These are phyloP conservation scores for Hyperoplus immaculatus DNA, from an alignment of 2,797 vertebrate genomes.

Conservation along the genomic window DNA sequence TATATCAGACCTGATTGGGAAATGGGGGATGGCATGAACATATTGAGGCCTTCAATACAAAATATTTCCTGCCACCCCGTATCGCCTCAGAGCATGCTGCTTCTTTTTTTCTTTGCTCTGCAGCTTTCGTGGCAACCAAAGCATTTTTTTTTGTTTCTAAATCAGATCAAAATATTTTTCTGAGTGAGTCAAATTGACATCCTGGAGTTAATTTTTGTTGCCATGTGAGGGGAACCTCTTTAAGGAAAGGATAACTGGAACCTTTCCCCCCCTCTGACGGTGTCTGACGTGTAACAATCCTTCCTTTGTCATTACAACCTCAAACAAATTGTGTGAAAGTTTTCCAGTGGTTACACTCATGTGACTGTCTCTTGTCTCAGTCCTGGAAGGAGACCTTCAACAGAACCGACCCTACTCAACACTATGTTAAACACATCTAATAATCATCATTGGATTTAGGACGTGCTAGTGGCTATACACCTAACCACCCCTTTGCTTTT, in stretches of 20 bases:
- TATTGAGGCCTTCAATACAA: conserved; percentile 79
- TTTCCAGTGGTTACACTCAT: conserved; percentile 70
- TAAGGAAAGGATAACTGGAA: conserved; percentile 55
- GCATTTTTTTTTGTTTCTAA: conserved; percentile 23
- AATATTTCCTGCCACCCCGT: conserved; percentile 75
- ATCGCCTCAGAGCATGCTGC: conserved; percentile 43
- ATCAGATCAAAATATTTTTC: conserved; percentile 58
- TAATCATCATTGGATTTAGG: conserved; percentile 68
- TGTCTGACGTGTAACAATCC: conserved; percentile 49
- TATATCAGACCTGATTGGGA: conserved; percentile 61
- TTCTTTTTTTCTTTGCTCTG: conserved; percentile 26
- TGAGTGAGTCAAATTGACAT: conserved; percentile 52
- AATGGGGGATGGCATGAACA: conserved; percentile 68
- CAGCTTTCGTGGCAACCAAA: conserved; percentile 59
- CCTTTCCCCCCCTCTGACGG: conserved; percentile 31
- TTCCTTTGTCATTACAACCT: conserved; percentile 53
- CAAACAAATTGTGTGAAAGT: conserved; percentile 50
- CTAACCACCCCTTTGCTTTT: conserved; percentile 65
- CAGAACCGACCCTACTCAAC: conserved; percentile 54
- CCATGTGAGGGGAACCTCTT: conserved; percentile 50
- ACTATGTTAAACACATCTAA: conserved; percentile 73
- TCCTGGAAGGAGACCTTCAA: conserved; percentile 52
- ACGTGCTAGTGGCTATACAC: conserved; percentile 67
- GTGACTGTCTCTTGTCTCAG: conserved; percentile 48
- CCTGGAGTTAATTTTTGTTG: conserved; percentile 46